Evolutionary conservation across 2,113 vertebrate genomes (phyloP).

Genomic region (Hippopotamus amphibius): DNA sequence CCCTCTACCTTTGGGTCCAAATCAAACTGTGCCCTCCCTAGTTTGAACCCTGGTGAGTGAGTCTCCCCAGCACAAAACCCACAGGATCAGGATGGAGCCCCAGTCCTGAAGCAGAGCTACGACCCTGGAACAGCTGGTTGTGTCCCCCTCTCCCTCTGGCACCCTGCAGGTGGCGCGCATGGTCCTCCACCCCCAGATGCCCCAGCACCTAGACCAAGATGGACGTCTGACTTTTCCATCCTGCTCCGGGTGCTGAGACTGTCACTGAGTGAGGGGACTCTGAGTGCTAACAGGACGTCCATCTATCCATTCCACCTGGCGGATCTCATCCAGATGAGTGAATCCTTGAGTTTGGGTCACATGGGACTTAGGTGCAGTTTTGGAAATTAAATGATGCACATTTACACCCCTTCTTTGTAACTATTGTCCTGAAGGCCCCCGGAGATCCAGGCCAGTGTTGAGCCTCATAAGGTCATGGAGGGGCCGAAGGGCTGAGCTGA

Average conservation of each 20-base stretch:
- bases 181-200: no score
- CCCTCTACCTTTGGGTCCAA: neutral
- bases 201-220: neutral
- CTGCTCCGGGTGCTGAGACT: neutral
- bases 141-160: no score
- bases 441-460: neutral
- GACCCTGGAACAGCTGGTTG: neutral
- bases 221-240: neutral
- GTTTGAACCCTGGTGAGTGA: neutral
- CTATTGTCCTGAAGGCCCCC: neutral
- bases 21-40: neutral
- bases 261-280: no score
- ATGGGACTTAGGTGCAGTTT: neutral
- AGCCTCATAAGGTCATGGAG: rapidly evolving
- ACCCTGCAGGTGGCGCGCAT: no score
- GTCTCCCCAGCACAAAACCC: no score
- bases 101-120: neutral
- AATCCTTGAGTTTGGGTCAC: neutral
- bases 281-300: no score
- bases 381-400: neutral
- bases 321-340: neutral
- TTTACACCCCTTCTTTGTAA: rapidly evolving
- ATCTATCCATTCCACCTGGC: rapidly evolving
- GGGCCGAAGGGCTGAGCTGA: rapidly evolving
- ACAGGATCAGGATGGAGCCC: no score